Percentiles rank a stretch among this genome's conserved stretches.
Evolutionary conservation across 2,113 vertebrate genomes (phyloP).

Genomic region (Ciconia boyciana): DNA sequence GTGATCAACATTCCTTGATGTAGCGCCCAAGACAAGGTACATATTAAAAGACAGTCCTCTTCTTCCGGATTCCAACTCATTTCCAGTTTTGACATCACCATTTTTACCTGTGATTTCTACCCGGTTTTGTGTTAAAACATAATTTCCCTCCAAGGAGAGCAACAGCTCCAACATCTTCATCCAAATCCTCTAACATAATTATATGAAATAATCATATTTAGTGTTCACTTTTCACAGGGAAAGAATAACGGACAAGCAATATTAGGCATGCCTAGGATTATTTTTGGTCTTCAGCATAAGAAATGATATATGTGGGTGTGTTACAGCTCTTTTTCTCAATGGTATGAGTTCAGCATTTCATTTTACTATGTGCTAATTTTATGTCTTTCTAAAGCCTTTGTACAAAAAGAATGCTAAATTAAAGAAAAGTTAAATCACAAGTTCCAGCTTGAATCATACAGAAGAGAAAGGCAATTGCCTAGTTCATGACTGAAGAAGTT

Average conservation of each 20-base stretch:
- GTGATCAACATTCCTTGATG: background rate
- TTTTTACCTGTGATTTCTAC: background rate
- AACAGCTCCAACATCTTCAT: background rate
- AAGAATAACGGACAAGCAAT: background rate
- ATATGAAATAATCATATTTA: background rate
- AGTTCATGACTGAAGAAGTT: background rate
- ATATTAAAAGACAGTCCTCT: background rate
- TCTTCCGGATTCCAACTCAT: background rate
- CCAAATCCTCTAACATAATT: background rate
- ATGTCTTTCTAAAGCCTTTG: background rate
- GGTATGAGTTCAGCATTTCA: background rate
- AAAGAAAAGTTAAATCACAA: background rate
- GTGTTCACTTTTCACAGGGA: background rate
- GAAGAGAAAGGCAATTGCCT: background rate
- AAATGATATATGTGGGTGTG: background rate
- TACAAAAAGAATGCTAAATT: background rate
- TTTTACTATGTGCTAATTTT: constrained; percentile 1
- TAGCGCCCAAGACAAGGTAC: background rate
- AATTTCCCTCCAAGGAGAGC: background rate
- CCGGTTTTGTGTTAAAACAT: background rate
- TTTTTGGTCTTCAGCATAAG: background rate
- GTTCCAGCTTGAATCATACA: background rate
- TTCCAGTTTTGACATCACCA: background rate
- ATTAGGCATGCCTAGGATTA: background rate
- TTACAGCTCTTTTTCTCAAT: background rate